phyloP scores from a whole-genome alignment of 2,888 invertebrate genomes.

The Cephus sareptanus region DNA sequence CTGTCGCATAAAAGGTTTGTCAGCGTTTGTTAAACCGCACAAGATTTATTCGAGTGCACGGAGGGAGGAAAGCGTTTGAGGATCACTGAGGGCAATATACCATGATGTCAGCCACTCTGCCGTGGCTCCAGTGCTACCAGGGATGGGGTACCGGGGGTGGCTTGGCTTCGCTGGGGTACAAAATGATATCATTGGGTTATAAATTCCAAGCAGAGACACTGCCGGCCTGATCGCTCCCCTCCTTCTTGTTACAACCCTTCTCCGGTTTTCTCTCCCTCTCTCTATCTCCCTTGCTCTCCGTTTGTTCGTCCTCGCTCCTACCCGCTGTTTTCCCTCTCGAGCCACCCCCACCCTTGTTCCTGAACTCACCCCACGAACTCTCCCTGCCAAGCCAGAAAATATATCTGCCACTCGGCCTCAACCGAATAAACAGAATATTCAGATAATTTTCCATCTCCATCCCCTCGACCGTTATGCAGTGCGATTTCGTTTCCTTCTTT shows the following conservation, averaged over 20 bases:
- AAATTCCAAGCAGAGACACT: constrained; percentile 64
- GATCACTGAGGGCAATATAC: constrained; percentile 64
- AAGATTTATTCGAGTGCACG: constrained; percentile 42
- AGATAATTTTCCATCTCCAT: constrained; percentile 54
- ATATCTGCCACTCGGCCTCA: constrained; percentile 50
- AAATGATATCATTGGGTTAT: constrained; percentile 66
- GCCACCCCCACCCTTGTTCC: constrained; percentile 17
- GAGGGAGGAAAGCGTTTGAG: constrained; percentile 54
- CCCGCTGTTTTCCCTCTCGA: constrained; percentile 33
- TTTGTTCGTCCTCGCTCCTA: constrained; percentile 57
- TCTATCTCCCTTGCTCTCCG: constrained; percentile 62
- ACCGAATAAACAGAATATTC: constrained; percentile 63
- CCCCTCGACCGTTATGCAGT: constrained; percentile 29
- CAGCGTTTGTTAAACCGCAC: constrained; percentile 16
- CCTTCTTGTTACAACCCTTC: constrained; percentile 33
- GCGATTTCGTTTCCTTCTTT: constrained; percentile 26
- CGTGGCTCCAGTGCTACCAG: constrained; percentile 46
- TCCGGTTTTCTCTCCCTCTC: constrained; percentile 40
- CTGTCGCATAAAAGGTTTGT: background rate
- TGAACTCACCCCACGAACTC: constrained; percentile 1
- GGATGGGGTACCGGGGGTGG: constrained; percentile 49
- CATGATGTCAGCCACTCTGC: constrained; percentile 61
- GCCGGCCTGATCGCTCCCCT: constrained; percentile 53
- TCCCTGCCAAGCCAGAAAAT: constrained; percentile 49
- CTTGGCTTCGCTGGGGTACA: constrained; percentile 61